phyloP scores from a whole-genome alignment of 2,113 vertebrate species.

The Hippolais icterina region DNA sequence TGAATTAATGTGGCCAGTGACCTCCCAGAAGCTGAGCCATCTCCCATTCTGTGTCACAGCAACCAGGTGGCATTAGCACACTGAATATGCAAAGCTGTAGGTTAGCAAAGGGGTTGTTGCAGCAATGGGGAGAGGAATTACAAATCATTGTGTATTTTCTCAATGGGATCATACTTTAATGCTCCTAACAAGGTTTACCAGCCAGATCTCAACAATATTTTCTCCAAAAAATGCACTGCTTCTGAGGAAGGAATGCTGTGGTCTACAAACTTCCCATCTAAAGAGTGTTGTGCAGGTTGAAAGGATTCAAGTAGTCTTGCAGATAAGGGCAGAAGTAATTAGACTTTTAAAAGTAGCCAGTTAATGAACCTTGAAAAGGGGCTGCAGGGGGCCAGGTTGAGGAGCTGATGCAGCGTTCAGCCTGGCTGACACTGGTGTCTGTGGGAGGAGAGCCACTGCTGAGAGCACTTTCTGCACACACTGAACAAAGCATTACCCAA shows the following conservation, averaged over 20 bases:
- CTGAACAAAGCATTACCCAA: not conserved
- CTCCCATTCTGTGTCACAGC: not conserved
- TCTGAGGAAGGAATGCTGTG: not conserved
- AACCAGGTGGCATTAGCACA: not conserved
- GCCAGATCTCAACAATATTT: not conserved
- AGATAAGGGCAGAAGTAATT: not conserved
- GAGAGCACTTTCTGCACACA: not conserved
- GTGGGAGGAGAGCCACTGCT: not conserved
- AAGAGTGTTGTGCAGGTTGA: fast-evolving
- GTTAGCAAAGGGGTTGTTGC: not conserved
- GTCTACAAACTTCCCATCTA: not conserved
- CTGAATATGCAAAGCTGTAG: not conserved
- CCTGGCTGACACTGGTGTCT: not conserved
- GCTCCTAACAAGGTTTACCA: not conserved
- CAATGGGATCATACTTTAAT: fast-evolving
- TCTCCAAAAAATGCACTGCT: not conserved
- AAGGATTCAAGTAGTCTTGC: not conserved
- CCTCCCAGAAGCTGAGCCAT: not conserved
- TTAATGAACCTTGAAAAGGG: not conserved
- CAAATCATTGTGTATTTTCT: not conserved
- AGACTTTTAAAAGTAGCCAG: not conserved
- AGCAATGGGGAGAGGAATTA: not conserved
- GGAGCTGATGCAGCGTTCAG: not conserved
- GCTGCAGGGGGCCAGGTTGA: not conserved
- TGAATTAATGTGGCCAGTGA: not conserved